Conservation (phyloP, 2,113 vertebrate species). For the Campylomormyrus tamandua region DNA sequence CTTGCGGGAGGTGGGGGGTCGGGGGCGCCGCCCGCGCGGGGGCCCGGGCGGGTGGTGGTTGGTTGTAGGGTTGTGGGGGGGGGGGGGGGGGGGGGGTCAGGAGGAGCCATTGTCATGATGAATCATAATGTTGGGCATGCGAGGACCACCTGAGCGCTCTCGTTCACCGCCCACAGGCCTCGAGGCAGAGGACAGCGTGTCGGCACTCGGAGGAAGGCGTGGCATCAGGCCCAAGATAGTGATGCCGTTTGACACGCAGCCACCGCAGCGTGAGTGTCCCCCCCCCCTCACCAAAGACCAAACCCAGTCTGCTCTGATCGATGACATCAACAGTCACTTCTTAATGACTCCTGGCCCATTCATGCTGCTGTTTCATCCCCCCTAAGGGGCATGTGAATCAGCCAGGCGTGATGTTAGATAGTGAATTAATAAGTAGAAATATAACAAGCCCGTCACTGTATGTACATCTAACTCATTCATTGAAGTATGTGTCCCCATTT, state of each 20-base stretch:
- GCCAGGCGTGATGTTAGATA: background rate
- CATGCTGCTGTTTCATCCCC: background rate
- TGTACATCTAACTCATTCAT: background rate
- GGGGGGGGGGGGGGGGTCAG: background rate
- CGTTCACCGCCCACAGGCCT: conserved; percentile 65
- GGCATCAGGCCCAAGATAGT: conserved; percentile 99
- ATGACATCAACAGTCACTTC: background rate
- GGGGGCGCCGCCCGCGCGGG: no score
- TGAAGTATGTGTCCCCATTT: background rate
- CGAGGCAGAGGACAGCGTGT: conserved; percentile 95
- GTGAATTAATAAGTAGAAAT: background rate
- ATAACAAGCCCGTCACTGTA: background rate
- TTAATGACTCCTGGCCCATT: background rate
- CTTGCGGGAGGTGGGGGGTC: no score
- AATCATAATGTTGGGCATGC: no score
- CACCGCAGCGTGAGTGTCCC: conserved; percentile 90
- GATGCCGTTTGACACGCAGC: conserved; percentile 98
- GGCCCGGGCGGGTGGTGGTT: no score
- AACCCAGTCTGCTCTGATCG: background rate
- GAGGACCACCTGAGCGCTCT: background rate
- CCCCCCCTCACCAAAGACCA: background rate
- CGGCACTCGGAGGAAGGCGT: conserved; percentile 83
- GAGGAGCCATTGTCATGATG: background rate
- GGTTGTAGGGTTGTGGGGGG: no score
- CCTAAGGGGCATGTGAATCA: background rate